Conservation (phyloP, 2,797 vertebrate species). For the Pseudocheirus occidentalis region DNA sequence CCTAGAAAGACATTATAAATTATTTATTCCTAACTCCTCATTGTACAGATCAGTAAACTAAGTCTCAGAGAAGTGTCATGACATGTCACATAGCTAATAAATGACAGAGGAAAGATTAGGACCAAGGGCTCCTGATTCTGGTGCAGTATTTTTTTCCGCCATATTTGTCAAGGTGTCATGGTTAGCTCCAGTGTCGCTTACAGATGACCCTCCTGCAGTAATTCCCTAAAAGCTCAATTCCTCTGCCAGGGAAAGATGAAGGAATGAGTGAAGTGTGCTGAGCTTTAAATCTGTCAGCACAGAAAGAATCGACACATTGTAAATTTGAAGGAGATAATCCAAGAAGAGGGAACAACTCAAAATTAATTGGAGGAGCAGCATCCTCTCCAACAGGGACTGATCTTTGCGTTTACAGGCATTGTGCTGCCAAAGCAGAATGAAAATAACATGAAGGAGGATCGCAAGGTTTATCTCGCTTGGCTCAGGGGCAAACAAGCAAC, state of each 20-base stretch:
- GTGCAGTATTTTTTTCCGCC: neutral
- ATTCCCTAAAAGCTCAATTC: neutral
- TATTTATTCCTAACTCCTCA: neutral
- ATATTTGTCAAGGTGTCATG: neutral
- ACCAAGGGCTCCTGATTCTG: neutral
- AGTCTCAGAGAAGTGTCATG: neutral
- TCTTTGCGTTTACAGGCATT: neutral
- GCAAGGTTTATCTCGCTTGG: neutral
- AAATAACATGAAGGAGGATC: neutral
- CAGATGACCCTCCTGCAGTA: neutral
- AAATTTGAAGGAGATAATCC: neutral
- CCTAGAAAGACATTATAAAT: neutral
- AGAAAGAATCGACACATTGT: neutral
- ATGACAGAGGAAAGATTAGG: neutral
- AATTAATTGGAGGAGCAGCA: neutral
- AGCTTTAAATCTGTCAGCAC: neutral
- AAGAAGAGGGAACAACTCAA: neutral
- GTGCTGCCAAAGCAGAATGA: constrained; percentile 2
- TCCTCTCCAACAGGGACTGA: neutral
- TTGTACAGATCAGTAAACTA: neutral
- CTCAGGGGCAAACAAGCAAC: neutral
- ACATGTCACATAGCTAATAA: neutral
- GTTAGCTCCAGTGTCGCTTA: neutral
- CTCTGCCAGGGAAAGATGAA: neutral
- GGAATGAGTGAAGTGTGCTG: neutral